Base-by-base conservation (phyloP, 2,888 invertebrate genomes). In the Mycalesis mineus region DNA sequence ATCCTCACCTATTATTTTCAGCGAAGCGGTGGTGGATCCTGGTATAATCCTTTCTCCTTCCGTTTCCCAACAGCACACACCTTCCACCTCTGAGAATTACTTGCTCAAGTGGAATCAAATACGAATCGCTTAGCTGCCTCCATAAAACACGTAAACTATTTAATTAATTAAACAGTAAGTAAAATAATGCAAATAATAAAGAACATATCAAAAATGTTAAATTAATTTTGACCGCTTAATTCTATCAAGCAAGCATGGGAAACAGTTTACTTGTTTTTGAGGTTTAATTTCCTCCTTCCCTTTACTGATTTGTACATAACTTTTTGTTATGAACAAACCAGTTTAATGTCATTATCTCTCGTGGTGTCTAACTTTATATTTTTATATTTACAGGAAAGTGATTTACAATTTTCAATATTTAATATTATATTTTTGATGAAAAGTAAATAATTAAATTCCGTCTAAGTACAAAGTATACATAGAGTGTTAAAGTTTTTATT, bases 41-140 rank as follows among this genome's bases (percentile, higher is more conserved):
- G 76, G 77, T 66, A 72, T 64, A 75, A 13, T 40, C 52, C 40
- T 73, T 68, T 70, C 71, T 77, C 71, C 55, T 78, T 75, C 85
- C 74, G 88, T 89, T 81, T 75, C 78, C 85, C 75, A 70, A 73
- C 78, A 79, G 78, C 72, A 76, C 83, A 22, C 83, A 88, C 91
- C 90, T 90, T 89, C 82, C 91, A 90, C 88, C 91, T 84, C 90
- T 89, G 85, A 82, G 64, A 22, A 63, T 62, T 64, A 36, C 64
- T 70, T 75, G 65, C 78, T 88, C 79, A 89, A 61, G 88, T 90
- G 89, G 82, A 84, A 88, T 89, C 88, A 57, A 70, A 69, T 61
- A 73, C 64, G 88, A 89, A 86, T 80, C 87, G 89, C 88, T 82
- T 71, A 89, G 89, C 89, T 89, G 89, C 89, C 89, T 89, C 80